Conservation (phyloP, 2,888 invertebrate species). For the Volucella bombylans region DNA sequence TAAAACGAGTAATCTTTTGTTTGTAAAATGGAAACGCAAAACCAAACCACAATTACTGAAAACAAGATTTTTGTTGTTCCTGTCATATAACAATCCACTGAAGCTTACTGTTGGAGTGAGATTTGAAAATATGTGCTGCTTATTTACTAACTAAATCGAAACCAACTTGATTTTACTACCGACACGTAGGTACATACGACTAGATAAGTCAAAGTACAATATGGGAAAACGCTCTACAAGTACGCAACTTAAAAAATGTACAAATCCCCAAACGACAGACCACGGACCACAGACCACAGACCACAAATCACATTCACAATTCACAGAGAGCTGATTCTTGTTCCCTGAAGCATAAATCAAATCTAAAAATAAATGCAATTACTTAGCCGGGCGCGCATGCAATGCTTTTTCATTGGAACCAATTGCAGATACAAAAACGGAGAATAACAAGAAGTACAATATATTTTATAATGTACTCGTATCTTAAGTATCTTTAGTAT, state of each 20-base stretch:
- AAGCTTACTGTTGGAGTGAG: slow-evolving; percentile 33
- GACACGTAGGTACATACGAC: no score
- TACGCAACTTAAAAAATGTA: no score
- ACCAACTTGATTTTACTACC: no score
- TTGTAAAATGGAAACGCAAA: slow-evolving; percentile 57
- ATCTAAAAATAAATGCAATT: slow-evolving; percentile 72
- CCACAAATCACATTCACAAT: slow-evolving; percentile 5
- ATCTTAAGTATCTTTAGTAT: no score
- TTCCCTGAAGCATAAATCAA: slow-evolving; percentile 62
- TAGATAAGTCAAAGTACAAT: no score
- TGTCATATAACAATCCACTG: neutral
- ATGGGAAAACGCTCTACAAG: no score
- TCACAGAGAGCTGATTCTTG: slow-evolving; percentile 32
- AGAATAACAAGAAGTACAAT: neutral
- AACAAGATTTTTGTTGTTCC: slow-evolving; percentile 36
- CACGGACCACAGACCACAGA: neutral
- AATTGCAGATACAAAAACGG: slow-evolving; percentile 59
- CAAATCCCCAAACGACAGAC: neutral
- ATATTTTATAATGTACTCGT: neutral
- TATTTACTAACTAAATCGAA: no score
- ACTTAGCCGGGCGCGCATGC: slow-evolving; percentile 54
- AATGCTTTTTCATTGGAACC: slow-evolving; percentile 65
- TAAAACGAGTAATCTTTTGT: slow-evolving; percentile 55
- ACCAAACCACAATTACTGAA: slow-evolving; percentile 21
- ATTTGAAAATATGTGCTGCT: slow-evolving; percentile 30